Base-by-base conservation (phyloP, 1,140 invertebrate genomes). In the Drosophila mayri region DNA sequence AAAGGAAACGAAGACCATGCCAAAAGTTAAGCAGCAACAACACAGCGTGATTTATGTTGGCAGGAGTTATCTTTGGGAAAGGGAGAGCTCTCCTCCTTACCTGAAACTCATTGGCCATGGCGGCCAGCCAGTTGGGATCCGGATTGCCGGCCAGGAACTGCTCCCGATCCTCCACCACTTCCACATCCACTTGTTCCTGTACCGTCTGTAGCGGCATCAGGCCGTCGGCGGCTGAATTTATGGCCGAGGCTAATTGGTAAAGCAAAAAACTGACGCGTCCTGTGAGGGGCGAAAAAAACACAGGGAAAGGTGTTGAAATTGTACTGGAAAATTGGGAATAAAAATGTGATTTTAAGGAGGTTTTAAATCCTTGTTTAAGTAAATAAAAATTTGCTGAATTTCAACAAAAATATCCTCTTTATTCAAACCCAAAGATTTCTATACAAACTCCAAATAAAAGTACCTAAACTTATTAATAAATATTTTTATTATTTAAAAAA, bases 81-180 rank as follows among this genome's bases (percentile, higher is more conserved):
- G 28, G 8, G 28, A 7, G 28, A 30, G 28, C 28, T 30, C 49
- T 61, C 64, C 43, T 52, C 52, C 68, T 76, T 88, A 88, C 85
- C 85, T 88, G 85, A 85, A 79, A 88, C 76, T 87, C 84, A 87
- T 74, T 87, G 72, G 79, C 71, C 83, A 87, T 87, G 74, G 85
- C 85, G 81, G 65, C 66, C 84, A 87, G 65, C 83, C 83, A 87
- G 76, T 71, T 83, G 80, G 76, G 71, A 81, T 87, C 80, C 64
- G 71, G 65, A 30, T 41, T 41, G 50, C 55, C 62, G 54, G 64
- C 59, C 66, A 65, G 59, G 50, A 61, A 52, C 68, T 73, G 72
- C 61, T 76, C 71, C 61, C 50, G 57, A 20, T 40, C 25, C 30
- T 59, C 22, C 30, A 66, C 40, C 14, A 86, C 54, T 20, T 71